Percentiles rank a stretch among this genome's conserved stretches.
Evolutionary conservation across 2,797 vertebrate species (phyloP).

Genomic region (Macropodus opercularis): DNA sequence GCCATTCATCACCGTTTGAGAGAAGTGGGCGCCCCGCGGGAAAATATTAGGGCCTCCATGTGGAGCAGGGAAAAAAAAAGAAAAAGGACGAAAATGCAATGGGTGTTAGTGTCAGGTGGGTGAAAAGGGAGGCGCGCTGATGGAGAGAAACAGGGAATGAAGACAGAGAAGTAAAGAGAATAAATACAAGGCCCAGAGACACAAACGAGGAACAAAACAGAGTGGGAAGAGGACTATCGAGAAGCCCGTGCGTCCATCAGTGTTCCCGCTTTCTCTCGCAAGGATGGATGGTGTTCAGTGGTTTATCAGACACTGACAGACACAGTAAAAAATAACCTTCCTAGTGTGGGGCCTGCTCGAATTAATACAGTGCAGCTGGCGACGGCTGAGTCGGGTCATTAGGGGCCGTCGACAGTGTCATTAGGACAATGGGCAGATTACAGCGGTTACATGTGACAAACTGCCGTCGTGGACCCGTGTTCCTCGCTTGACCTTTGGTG

Average conservation of each 20-base stretch:
- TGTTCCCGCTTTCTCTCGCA: constrained; percentile 45
- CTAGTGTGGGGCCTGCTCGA: constrained; percentile 70
- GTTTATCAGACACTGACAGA: constrained; percentile 85
- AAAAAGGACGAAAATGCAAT: constrained; percentile 44
- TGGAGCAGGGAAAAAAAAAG: constrained; percentile 47
- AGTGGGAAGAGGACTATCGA: constrained; percentile 44
- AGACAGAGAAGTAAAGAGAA: constrained; percentile 48
- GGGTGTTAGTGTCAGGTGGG: constrained; percentile 54
- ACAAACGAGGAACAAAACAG: constrained; percentile 49
- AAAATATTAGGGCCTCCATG: constrained; percentile 77
- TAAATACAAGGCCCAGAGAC: constrained; percentile 49
- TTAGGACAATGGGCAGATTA: constrained; percentile 83
- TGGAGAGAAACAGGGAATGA: constrained; percentile 56
- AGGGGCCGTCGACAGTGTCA: constrained; percentile 81
- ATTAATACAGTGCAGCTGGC: constrained; percentile 83
- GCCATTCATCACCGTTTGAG: constrained; percentile 83
- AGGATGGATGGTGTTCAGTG: constrained; percentile 76
- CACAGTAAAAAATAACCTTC: constrained; percentile 86
- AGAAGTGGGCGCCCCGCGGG: constrained; percentile 71
- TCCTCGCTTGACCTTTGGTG: constrained; percentile 74
- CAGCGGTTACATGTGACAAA: constrained; percentile 77
- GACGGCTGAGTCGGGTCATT: constrained; percentile 77
- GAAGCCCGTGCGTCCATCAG: constrained; percentile 39
- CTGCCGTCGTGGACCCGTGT: constrained; percentile 60
- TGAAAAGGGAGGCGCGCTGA: constrained; percentile 45